These are phyloP conservation scores for Drosophila yooni DNA, from an alignment of 2,888 invertebrate genomes.

Conservation along the genomic window DNA sequence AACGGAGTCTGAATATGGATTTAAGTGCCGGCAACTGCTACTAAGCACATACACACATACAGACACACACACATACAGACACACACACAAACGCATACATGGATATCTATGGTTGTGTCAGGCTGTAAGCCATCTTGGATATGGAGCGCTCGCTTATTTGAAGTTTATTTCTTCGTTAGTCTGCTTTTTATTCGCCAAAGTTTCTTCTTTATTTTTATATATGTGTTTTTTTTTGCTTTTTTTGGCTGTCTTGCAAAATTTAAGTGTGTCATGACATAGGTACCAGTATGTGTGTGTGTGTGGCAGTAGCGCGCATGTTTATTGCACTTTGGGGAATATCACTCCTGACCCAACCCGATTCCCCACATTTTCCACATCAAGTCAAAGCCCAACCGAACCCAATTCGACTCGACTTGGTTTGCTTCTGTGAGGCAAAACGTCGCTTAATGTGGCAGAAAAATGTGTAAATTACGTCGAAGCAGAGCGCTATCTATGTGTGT, in stretches of 20 bases:
- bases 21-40: slow-evolving; percentile 52
- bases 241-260: slow-evolving; percentile 46
- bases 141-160: slow-evolving; percentile 58
- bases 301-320: slow-evolving; percentile 72
- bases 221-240: slow-evolving; percentile 9
- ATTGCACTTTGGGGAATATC: slow-evolving; percentile 79
- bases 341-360: slow-evolving; percentile 44
- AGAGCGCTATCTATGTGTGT: slow-evolving; percentile 22
- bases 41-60: slow-evolving; percentile 42
- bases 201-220: slow-evolving; percentile 19
- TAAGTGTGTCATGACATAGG: slow-evolving; percentile 68
- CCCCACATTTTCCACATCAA: slow-evolving; percentile 29
- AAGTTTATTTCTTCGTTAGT: slow-evolving; percentile 66
- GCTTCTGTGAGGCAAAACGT: slow-evolving; percentile 51
- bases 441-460: slow-evolving; percentile 81
- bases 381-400: slow-evolving; percentile 32
- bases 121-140: slow-evolving; percentile 61
- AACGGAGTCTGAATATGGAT: slow-evolving; percentile 28
- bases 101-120: slow-evolving; percentile 21
- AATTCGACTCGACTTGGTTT: slow-evolving; percentile 31
- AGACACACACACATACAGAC: slow-evolving; percentile 29
- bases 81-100: slow-evolving; percentile 2
- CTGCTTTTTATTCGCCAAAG: slow-evolving; percentile 55
- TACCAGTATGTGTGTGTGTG: slow-evolving; percentile 34
- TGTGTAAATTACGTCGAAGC: slow-evolving; percentile 75